These are phyloP conservation scores for Pseudorasbora parva DNA, from an alignment of 2,113 vertebrate species.

Conservation along the genomic window DNA sequence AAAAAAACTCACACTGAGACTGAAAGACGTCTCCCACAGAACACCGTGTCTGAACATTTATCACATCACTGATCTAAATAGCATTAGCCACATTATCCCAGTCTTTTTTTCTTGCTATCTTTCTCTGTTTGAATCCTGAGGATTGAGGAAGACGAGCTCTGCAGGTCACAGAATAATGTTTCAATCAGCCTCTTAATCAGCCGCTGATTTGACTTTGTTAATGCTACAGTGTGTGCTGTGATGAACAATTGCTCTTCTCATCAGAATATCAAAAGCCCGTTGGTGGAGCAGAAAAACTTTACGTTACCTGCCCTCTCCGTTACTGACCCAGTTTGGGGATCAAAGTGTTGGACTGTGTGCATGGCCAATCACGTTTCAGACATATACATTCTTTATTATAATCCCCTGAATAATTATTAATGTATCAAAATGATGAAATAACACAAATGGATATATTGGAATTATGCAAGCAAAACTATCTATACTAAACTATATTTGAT, in stretches of 20 bases:
- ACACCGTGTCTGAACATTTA: constrained; percentile 44
- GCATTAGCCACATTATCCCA: constrained; percentile 48
- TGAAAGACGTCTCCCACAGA: constrained; percentile 25
- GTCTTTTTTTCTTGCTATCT: constrained; percentile 50
- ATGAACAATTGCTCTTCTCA: constrained; percentile 43
- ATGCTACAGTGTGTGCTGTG: constrained; percentile 6
- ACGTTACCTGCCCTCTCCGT: not conserved
- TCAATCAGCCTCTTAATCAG: constrained; percentile 56
- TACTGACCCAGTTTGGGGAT: not conserved
- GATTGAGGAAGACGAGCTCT: constrained; percentile 40
- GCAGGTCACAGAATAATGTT: constrained; percentile 45
- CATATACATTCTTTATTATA: not conserved
- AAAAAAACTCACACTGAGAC: constrained; percentile 26
- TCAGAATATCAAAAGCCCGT: constrained; percentile 43
- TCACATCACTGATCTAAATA: constrained; percentile 43
- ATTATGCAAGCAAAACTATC: not conserved
- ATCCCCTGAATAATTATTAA: constrained; percentile 2
- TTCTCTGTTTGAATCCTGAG: constrained; percentile 45
- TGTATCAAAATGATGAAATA: not conserved
- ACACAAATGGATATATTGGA: not conserved
- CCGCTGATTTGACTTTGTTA: constrained; percentile 28
- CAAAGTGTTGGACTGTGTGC: not conserved
- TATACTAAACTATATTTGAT: not conserved
- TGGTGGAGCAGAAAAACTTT: constrained; percentile 25
- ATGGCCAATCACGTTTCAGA: not conserved